A percentile compares a stretch with the other conserved stretches of the same genome.
phyloP scores from a whole-genome alignment of 2,888 invertebrate genomes.

The Heliconius ismenius region DNA sequence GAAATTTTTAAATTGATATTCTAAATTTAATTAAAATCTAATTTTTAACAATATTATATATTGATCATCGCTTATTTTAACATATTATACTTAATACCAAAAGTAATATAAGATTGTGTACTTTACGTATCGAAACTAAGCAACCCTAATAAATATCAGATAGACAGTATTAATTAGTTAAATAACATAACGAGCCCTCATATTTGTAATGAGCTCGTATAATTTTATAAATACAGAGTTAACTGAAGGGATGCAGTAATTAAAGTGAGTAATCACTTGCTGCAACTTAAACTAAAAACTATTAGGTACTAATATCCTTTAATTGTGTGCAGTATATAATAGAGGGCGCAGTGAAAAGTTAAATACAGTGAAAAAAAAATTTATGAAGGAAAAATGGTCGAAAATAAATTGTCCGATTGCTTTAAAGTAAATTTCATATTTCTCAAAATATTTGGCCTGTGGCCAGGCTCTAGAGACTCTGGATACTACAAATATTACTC shows the following conservation, averaged over 20 bases:
- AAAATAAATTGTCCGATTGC: conserved; percentile 49
- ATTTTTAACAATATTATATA: background rate
- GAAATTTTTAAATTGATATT: background rate
- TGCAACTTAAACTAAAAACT: conserved; percentile 8
- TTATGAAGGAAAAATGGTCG: conserved; percentile 45
- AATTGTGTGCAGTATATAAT: conserved; percentile 26
- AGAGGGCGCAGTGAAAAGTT: conserved; percentile 29
- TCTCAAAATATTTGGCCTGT: conserved; percentile 63
- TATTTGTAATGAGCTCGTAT: conserved; percentile 27
- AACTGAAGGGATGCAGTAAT: conserved; percentile 24
- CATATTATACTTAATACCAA: background rate
- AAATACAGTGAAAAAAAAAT: too few species aligned
- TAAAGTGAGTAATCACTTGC: conserved; percentile 39
- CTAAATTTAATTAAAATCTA: too few species aligned
- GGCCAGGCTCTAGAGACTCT: conserved; percentile 53
- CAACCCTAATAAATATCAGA: background rate
- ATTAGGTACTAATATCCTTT: background rate
- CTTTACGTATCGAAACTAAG: background rate
- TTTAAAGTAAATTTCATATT: conserved; percentile 56
- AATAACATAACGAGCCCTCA: conserved; percentile 42
- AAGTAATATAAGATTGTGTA: background rate
- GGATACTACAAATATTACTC: conserved; percentile 63
- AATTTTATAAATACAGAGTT: conserved; percentile 41
- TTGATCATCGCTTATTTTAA: too few species aligned
- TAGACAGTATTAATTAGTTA: conserved; percentile 36